Percentiles rank a stretch among this genome's conserved stretches.
Conservation (phyloP, 1,140 invertebrate genomes). For the Lepidotrigona ventralis region DNA sequence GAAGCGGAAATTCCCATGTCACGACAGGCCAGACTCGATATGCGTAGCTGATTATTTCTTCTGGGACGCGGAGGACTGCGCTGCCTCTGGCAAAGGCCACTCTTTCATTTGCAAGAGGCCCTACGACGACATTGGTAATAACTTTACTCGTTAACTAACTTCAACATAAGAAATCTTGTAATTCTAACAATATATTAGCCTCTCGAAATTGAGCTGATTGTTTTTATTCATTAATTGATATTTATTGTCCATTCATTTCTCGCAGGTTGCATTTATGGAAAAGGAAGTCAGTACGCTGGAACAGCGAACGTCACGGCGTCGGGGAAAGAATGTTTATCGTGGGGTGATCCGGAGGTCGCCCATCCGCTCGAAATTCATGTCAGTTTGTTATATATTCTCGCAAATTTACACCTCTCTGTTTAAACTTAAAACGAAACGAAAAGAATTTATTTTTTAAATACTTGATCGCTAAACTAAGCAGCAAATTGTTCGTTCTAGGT, state of each 20-base stretch:
- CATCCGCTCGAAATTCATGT: slow-evolving; percentile 73
- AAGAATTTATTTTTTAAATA: background rate
- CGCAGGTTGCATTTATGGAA: slow-evolving; percentile 80
- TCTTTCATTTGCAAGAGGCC: slow-evolving; percentile 80
- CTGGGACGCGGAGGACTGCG: slow-evolving; percentile 81
- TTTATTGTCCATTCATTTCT: background rate
- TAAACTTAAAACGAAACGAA: background rate
- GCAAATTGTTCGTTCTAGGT: slow-evolving; percentile 58
- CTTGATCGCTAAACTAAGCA: background rate
- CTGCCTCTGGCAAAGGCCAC: slow-evolving; percentile 73
- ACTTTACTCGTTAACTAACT: background rate
- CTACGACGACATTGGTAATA: slow-evolving; percentile 79
- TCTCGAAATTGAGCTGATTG: background rate
- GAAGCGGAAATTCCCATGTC: slow-evolving; percentile 78
- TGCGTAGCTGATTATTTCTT: slow-evolving; percentile 81
- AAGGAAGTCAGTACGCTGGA: slow-evolving; percentile 80
- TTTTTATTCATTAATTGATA: background rate
- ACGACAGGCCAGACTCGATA: slow-evolving; percentile 64
- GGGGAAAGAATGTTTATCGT: slow-evolving; percentile 79
- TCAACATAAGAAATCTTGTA: background rate
- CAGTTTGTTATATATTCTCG: slow-evolving; percentile 41
- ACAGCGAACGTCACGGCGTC: slow-evolving; percentile 79
- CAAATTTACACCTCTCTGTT: background rate
- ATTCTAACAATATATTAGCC: too few relatives aligned
- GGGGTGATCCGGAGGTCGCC: slow-evolving; percentile 76